Base-by-base conservation (phyloP, 2,113 vertebrate species). In the Esox niger region DNA sequence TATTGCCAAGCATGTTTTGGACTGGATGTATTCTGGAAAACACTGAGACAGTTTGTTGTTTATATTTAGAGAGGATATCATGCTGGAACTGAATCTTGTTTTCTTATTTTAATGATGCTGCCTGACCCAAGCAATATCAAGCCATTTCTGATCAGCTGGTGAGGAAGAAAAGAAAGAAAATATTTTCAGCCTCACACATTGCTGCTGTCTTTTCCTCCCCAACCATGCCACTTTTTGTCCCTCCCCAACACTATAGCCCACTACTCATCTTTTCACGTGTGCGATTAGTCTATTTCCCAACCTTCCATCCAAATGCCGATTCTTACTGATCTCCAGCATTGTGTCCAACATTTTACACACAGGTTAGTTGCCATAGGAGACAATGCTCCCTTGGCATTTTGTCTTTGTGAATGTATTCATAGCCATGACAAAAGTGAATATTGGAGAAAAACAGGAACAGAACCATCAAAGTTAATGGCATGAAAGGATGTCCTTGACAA, bases 61-160 rank as follows among this genome's bases (percentile, higher is more conserved):
- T 71, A 78, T 86, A 66, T 70, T 84, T 79, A 82, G 74, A 73
- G 79, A 70, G 81, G 74, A 70, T 69, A 72, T 82, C 81, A 77
- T 84, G 76, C 78, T 77, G 74, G 76, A 76, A 10, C 79, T 77
- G 79, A 85, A 65, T 81, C 76, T 77, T 87, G 64, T 80, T 87
- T 74, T 81, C 76, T 77, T 87, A 66, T 80, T 87, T 74, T 88
- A 88, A 88, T 87, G 73, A 84, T 74, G 62, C 71, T 89, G 86
- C 82, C 84, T 79, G 69, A 77, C 78, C 78, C 79, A 89, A 88
- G 88, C 84, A 88, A 55, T 79, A 64, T 89, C 86, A 89, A 79
- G 57, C 55, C 71, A 70, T 76, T 84, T 68, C 79, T 80, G 69
- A 46, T 67, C 75, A 80, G 69, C 79, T 80, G 69, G 52, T 67